Percentiles rank a stretch among this genome's conserved stretches.
phyloP scores from a whole-genome alignment of 1,140 invertebrate species.

The Onthophagus taurus region DNA sequence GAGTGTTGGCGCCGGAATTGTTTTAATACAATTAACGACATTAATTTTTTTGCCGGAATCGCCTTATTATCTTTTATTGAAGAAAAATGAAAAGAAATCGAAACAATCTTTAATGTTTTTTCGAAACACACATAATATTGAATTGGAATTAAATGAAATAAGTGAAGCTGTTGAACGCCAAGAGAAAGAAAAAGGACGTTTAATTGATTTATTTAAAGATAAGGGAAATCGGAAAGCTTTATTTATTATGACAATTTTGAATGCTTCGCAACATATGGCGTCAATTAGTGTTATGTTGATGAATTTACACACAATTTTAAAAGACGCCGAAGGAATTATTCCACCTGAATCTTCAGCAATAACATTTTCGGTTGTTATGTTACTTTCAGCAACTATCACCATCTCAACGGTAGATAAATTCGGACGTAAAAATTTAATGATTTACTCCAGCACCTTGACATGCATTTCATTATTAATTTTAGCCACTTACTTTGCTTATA shows the following conservation, averaged over 20 bases:
- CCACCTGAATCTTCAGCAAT: constrained; percentile 25
- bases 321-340: constrained; percentile 25
- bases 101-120: constrained; percentile 42
- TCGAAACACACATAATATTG: constrained; percentile 37
- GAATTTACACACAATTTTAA: constrained; percentile 43
- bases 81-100: constrained; percentile 40
- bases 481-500: constrained; percentile 30
- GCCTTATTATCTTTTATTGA: constrained; percentile 28
- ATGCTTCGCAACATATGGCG: constrained; percentile 45
- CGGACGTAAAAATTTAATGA: constrained; percentile 27
- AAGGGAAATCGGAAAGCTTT: constrained; percentile 25
- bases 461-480: constrained; percentile 23
- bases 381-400: constrained; percentile 25
- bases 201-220: constrained; percentile 23
- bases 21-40: constrained; percentile 18
- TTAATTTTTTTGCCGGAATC: constrained; percentile 31
- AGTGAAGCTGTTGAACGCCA: constrained; percentile 23
- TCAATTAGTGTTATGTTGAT: constrained; percentile 47
- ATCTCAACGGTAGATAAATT: constrained; percentile 26
- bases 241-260: constrained; percentile 37
- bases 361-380: constrained; percentile 28
- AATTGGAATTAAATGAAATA: constrained; percentile 41
- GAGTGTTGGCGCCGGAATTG: not conserved
- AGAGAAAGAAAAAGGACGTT: constrained; percentile 23
- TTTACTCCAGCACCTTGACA: constrained; percentile 25